These are phyloP conservation scores for Tichodroma muraria DNA, from an alignment of 2,113 vertebrate species.

Conservation along the genomic window DNA sequence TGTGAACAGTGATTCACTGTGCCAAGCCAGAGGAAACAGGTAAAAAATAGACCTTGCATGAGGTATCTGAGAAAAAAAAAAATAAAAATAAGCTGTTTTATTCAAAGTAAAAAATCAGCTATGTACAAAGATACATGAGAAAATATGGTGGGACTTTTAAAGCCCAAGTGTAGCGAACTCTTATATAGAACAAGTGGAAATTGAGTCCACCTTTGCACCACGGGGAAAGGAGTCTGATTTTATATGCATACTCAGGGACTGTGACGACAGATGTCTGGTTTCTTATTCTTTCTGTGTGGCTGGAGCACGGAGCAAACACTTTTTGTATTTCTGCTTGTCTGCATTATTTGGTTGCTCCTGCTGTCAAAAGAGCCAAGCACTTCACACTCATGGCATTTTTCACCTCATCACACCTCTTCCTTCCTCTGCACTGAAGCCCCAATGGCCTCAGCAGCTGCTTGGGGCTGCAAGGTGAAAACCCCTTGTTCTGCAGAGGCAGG, in stretches of 20 bases:
- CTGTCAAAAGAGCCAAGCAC: background rate
- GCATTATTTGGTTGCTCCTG: background rate
- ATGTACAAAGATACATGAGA: background rate
- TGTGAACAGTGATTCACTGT: slow-evolving; percentile 32
- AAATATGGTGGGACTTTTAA: background rate
- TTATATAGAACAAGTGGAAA: background rate
- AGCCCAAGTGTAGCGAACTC: background rate
- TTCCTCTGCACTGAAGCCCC: background rate
- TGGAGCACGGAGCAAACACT: background rate
- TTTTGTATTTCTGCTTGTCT: background rate
- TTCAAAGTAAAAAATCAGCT: background rate
- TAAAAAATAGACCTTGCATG: background rate
- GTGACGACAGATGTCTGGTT: background rate
- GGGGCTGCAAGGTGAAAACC: background rate
- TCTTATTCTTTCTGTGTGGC: background rate
- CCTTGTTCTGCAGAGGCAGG: background rate
- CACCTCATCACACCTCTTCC: background rate
- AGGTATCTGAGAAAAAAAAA: background rate
- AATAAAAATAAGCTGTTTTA: background rate
- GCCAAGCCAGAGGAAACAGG: background rate
- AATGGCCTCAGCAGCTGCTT: background rate
- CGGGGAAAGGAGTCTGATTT: background rate
- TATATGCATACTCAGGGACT: background rate
- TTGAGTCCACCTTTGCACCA: background rate
- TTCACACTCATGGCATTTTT: background rate